Conservation (phyloP, 2,113 vertebrate species). For the Cariama cristata region DNA sequence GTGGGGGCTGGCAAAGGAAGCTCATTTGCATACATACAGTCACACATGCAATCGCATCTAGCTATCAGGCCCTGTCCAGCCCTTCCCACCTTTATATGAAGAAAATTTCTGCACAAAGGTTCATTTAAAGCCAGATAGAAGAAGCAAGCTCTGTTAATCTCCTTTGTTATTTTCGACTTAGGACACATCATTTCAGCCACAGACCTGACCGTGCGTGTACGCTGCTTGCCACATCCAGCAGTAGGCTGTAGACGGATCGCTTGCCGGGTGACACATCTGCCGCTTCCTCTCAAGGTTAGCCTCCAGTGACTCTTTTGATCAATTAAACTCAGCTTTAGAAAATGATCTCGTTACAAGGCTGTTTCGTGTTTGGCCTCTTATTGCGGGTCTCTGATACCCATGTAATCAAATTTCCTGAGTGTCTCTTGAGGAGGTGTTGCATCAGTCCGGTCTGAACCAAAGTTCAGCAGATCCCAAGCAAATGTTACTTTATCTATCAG, state of each 20-base stretch:
- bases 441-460: neutral
- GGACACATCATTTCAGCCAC: neutral
- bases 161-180: neutral
- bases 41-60: neutral
- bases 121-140: neutral
- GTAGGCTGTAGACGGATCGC: neutral
- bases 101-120: neutral
- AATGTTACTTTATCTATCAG: neutral
- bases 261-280: neutral
- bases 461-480: neutral
- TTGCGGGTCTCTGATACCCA: neutral
- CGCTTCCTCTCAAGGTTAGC: neutral
- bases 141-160: neutral
- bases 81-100: neutral
- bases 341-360: neutral
- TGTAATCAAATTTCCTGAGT: neutral
- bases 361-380: neutral
- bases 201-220: fast-evolving
- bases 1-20: constrained; percentile 28
- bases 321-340: neutral
- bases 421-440: neutral
- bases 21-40: neutral
- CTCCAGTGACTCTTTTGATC: neutral
- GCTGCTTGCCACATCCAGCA: neutral
- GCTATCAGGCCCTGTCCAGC: neutral